Conservation (phyloP, 2,888 invertebrate species). For the Anorthoa munda region DNA sequence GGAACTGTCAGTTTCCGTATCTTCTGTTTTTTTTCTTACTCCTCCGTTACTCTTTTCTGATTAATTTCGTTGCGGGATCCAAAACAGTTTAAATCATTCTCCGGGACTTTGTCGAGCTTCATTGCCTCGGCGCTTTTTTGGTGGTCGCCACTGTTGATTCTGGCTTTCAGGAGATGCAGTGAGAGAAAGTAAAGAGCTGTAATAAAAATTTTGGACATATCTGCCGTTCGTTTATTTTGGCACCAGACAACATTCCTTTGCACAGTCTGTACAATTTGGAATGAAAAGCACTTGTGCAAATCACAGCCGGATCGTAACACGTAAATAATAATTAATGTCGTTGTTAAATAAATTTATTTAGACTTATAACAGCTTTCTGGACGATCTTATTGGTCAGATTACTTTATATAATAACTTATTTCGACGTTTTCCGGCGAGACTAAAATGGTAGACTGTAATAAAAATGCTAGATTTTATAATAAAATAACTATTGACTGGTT, state of each 20-base stretch:
- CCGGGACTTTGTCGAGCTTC: too few species aligned
- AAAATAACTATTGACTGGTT: background rate
- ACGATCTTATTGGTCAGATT: conserved; percentile 31
- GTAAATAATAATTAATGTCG: conserved; percentile 62
- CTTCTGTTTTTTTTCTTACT: too few species aligned
- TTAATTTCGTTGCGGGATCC: too few species aligned
- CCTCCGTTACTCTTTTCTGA: too few species aligned
- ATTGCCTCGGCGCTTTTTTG: too few species aligned
- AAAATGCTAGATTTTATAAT: background rate
- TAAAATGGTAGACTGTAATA: background rate
- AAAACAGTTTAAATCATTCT: too few species aligned
- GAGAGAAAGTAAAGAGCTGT: conserved; percentile 3
- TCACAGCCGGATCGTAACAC: conserved; percentile 47
- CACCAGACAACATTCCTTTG: conserved; percentile 53
- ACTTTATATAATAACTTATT: conserved; percentile 31
- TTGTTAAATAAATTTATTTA: conserved; percentile 58
- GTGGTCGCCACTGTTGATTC: too few species aligned
- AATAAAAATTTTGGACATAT: conserved; percentile 38
- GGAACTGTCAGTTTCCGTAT: background rate
- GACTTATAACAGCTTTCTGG: conserved; percentile 38
- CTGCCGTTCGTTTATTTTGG: conserved; percentile 46
- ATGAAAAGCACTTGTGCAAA: conserved; percentile 59
- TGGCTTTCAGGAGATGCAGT: too few species aligned
- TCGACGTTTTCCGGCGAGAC: conserved; percentile 5
- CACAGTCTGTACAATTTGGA: conserved; percentile 45